These are phyloP conservation scores for Epirrhoe tristata DNA, from an alignment of 2,888 invertebrate species.

Conservation along the genomic window DNA sequence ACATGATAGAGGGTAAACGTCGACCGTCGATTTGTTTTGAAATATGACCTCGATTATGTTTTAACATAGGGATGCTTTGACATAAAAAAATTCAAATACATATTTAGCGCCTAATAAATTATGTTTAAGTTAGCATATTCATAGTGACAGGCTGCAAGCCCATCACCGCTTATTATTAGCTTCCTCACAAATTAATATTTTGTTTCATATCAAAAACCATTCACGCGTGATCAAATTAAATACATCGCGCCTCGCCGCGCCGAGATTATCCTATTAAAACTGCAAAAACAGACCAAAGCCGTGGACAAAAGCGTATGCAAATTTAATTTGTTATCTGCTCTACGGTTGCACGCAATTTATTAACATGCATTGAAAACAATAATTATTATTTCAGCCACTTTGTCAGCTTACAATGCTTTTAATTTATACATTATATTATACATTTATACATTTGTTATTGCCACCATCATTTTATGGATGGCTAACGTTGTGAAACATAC, in stretches of 20 bases:
- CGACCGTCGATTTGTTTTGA: constrained; percentile 9
- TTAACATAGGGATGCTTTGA: background rate
- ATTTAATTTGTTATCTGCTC: constrained; percentile 33
- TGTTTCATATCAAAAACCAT: background rate
- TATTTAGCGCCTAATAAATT: too few species aligned
- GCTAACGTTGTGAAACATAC: background rate
- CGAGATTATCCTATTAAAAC: constrained; percentile 29
- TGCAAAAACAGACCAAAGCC: constrained; percentile 26
- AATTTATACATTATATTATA: constrained; percentile 10
- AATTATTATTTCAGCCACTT: constrained; percentile 36
- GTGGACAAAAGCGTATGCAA: constrained; percentile 32
- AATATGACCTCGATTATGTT: background rate
- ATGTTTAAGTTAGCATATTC: too few species aligned
- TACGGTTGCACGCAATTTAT: constrained; percentile 33
- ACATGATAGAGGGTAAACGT: constrained; percentile 27
- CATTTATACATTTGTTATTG: background rate
- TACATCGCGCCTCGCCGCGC: background rate
- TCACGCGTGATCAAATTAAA: constrained; percentile 5
- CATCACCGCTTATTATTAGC: too few species aligned
- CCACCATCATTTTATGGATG: background rate
- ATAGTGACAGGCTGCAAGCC: too few species aligned
- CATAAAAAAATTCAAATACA: too few species aligned
- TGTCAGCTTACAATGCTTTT: constrained; percentile 35
- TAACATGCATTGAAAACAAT: constrained; percentile 30
- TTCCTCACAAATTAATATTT: background rate